Conservation (phyloP, 2,113 vertebrate genomes). For the Myotis davidii region DNA sequence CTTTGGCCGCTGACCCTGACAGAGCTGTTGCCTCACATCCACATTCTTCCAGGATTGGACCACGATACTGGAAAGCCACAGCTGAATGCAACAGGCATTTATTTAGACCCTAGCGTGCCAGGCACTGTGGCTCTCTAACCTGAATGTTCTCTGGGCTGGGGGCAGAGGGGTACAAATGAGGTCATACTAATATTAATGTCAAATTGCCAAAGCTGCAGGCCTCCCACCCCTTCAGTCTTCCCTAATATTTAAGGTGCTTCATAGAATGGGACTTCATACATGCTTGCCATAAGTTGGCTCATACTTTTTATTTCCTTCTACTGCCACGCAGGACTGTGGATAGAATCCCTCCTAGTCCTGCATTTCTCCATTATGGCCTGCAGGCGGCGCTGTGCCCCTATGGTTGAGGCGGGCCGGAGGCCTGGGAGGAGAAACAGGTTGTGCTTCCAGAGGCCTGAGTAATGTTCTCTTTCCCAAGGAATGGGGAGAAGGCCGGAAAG, state of each 20-base stretch:
- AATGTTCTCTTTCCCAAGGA: background rate
- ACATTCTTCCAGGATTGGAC: background rate
- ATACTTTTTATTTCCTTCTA: background rate
- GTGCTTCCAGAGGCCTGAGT: background rate
- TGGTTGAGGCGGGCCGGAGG: background rate
- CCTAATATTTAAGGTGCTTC: background rate
- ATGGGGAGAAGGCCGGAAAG: background rate
- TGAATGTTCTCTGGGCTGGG: background rate
- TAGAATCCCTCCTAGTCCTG: background rate
- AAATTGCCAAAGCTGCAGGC: background rate
- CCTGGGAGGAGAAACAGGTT: background rate
- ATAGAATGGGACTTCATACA: background rate
- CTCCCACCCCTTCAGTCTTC: background rate
- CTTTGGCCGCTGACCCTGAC: background rate
- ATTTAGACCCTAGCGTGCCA: background rate
- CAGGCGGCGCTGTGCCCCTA: constrained; percentile 53
- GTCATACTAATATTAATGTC: background rate
- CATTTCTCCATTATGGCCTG: background rate
- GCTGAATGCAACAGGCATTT: background rate
- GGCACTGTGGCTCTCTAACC: background rate
- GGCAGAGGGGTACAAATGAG: background rate
- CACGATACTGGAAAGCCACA: background rate
- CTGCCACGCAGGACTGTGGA: fast-evolving
- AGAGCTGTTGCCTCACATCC: background rate
- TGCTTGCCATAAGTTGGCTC: background rate